phyloP scores from a whole-genome alignment of 2,888 invertebrate genomes.

The Papilio demoleus region DNA sequence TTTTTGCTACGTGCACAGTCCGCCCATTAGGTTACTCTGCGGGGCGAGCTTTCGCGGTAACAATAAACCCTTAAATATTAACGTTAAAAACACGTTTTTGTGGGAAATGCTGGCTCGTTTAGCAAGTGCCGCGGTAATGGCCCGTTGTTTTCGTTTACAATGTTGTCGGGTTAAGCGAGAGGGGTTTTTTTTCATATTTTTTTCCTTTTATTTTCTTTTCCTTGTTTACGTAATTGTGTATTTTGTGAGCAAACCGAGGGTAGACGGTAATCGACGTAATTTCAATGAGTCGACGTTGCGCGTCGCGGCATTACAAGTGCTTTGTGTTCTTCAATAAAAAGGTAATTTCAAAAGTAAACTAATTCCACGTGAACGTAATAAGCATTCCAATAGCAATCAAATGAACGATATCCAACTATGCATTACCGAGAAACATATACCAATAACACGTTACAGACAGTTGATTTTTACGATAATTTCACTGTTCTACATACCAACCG shows the following conservation, averaged over 20 bases:
- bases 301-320: slow-evolving; percentile 47
- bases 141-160: slow-evolving; percentile 67
- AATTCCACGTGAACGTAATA: slow-evolving; percentile 46
- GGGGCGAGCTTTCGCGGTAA: slow-evolving; percentile 76
- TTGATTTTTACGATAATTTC: slow-evolving; percentile 49
- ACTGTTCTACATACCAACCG: neutral
- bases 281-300: slow-evolving; percentile 61
- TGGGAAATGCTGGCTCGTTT: slow-evolving; percentile 78
- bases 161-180: slow-evolving; percentile 57
- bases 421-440: slow-evolving; percentile 45
- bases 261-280: slow-evolving; percentile 69
- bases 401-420: slow-evolving; percentile 43
- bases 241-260: slow-evolving; percentile 69
- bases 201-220: slow-evolving; percentile 64
- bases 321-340: slow-evolving; percentile 53
- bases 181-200: slow-evolving; percentile 61
- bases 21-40: slow-evolving; percentile 71
- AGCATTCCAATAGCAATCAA: slow-evolving; percentile 47
- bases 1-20: slow-evolving; percentile 64
- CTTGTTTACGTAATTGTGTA: slow-evolving; percentile 76
- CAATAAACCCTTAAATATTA: slow-evolving; percentile 75
- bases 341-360: slow-evolving; percentile 45
- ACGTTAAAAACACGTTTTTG: slow-evolving; percentile 69
- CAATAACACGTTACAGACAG: slow-evolving; percentile 44
- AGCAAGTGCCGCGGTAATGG: slow-evolving; percentile 72